These are phyloP conservation scores for Orchestia grillus DNA, from an alignment of 1,140 invertebrate genomes.

Conservation along the genomic window DNA sequence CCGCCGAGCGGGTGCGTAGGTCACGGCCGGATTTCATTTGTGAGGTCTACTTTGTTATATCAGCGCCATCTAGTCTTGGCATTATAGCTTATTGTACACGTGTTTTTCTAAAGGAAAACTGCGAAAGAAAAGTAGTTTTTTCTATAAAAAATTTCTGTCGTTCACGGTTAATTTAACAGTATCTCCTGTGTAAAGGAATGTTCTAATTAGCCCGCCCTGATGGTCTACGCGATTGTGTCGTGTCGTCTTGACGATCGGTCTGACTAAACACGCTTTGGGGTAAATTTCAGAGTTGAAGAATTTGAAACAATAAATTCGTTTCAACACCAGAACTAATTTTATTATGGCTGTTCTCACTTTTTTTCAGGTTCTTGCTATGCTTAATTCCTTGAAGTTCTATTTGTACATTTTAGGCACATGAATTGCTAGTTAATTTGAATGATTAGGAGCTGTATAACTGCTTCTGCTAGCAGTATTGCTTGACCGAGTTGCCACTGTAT, in stretches of 20 bases:
- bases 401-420: not conserved
- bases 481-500: not conserved
- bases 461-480: not conserved
- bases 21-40: not conserved
- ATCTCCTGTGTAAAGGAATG: not conserved
- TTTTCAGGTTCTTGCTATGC: not conserved
- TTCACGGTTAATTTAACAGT: not conserved
- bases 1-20: not conserved
- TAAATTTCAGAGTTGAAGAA: not conserved
- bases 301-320: not conserved
- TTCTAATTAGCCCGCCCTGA: not conserved
- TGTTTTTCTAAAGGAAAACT: too few relatives aligned
- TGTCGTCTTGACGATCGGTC: not conserved
- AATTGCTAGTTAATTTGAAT: not conserved
- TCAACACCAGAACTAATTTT: not conserved
- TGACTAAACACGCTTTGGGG: not conserved
- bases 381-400: not conserved
- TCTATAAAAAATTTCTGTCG: not conserved
- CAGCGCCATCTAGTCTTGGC: not conserved
- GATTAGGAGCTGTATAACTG: not conserved
- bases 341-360: not conserved
- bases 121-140: not conserved
- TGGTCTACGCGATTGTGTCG: not conserved
- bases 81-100: not conserved
- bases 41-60: not conserved